These are phyloP conservation scores for Dolomedes plantarius DNA, from an alignment of 2,888 invertebrate species.

Conservation along the genomic window DNA sequence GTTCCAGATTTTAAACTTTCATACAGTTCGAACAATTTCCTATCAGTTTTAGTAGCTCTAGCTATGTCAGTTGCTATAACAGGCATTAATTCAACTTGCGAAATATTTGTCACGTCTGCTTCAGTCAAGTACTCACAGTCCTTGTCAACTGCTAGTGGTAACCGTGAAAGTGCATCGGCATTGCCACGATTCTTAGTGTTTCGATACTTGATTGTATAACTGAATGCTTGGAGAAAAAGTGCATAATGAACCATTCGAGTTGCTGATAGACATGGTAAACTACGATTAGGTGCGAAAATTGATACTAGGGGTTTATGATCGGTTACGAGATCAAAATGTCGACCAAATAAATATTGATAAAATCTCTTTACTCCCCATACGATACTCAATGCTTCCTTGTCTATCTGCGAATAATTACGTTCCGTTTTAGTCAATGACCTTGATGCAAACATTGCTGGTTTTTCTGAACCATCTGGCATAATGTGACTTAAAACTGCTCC, in stretches of 20 bases:
- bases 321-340: conserved; percentile 75
- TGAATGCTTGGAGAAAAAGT: conserved; percentile 54
- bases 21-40: conserved; percentile 52
- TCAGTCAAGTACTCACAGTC: conserved; percentile 46
- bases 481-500: conserved; percentile 76
- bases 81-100: conserved; percentile 43
- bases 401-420: conserved; percentile 76
- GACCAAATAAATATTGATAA: conserved; percentile 75
- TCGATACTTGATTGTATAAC: conserved; percentile 50
- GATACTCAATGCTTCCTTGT: conserved; percentile 76
- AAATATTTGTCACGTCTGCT: conserved; percentile 50
- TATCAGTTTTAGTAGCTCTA: conserved; percentile 56
- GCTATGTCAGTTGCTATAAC: conserved; percentile 55
- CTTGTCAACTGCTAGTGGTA: conserved; percentile 46
- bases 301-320: conserved; percentile 76
- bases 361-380: conserved; percentile 75
- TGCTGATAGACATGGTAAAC: conserved; percentile 75
- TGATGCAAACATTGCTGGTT: conserved; percentile 77
- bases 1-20: conserved; percentile 53
- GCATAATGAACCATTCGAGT: conserved; percentile 75
- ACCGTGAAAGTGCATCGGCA: conserved; percentile 44
- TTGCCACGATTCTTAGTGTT: conserved; percentile 38
- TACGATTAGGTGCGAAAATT: conserved; percentile 75
- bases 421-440: conserved; percentile 75
- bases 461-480: conserved; percentile 75